Percentiles rank a stretch among this genome's conserved stretches.
Conservation (phyloP, 2,113 vertebrate species). For the Grantiella picta region DNA sequence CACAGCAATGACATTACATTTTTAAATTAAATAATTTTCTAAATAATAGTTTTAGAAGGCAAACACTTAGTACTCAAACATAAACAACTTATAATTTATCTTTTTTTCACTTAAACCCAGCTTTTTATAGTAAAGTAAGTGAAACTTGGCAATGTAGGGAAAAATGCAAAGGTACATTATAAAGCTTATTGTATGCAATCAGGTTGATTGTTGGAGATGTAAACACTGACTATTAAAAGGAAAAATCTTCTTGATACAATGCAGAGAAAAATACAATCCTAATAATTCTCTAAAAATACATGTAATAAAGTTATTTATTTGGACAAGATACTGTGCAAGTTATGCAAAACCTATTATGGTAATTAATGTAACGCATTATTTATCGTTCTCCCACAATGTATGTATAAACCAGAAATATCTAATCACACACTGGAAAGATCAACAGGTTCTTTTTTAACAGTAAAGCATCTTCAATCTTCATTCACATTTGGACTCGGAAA, state of each 20-base stretch:
- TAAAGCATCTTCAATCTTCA: neutral
- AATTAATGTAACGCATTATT: neutral
- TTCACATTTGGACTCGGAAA: conserved; percentile 49
- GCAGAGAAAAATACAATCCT: neutral
- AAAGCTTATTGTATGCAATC: conserved; percentile 1
- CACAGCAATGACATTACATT: neutral
- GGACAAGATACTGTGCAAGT: conserved; percentile 43
- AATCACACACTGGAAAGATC: neutral
- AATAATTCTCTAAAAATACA: conserved; percentile 23
- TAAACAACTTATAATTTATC: neutral
- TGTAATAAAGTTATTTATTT: conserved; percentile 24
- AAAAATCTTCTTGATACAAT: neutral
- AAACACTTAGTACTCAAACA: conserved; percentile 17
- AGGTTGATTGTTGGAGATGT: neutral
- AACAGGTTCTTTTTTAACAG: neutral
- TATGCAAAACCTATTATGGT: neutral
- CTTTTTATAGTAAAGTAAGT: neutral
- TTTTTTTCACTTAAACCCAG: neutral
- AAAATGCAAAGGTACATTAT: neutral
- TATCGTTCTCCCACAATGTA: neutral
- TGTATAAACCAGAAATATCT: neutral
- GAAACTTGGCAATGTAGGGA: conserved; percentile 19
- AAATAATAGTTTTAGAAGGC: neutral
- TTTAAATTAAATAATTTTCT: conserved; percentile 3
- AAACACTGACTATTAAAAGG: neutral